Evolutionary conservation across 2,888 invertebrate genomes (phyloP).

Genomic region (Lathronympha strigana): DNA sequence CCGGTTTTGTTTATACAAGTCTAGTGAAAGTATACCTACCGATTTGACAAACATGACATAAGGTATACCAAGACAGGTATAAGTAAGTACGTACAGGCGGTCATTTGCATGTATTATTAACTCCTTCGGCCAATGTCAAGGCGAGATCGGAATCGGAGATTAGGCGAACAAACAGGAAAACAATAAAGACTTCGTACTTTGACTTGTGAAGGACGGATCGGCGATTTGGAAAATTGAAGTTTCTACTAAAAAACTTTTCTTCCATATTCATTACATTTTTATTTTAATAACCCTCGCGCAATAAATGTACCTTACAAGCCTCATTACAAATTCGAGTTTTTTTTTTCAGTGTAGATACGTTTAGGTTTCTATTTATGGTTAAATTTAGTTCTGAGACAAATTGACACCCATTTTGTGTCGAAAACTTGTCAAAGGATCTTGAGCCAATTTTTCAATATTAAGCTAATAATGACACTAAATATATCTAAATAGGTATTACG

Average conservation of each 20-base stretch:
- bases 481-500: no score
- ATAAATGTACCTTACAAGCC: no score
- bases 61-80: no score
- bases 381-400: no score
- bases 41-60: no score
- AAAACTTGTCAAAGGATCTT: no score
- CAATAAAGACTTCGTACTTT: slow-evolving; percentile 11
- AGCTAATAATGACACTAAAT: no score
- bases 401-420: no score
- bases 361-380: no score
- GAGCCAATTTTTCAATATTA: no score
- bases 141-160: slow-evolving; percentile 25
- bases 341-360: no score
- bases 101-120: slow-evolving; percentile 35
- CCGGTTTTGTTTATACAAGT: not conserved
- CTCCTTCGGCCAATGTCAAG: slow-evolving; percentile 37
- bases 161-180: slow-evolving; percentile 20
- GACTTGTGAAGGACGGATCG: slow-evolving; percentile 1
- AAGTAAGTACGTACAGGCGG: slow-evolving; percentile 20
- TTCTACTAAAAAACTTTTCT: not conserved
- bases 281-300: not conserved
- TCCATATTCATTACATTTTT: not conserved
- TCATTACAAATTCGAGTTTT: no score
- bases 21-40: slow-evolving; percentile 24
- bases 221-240: not conserved